Evolutionary conservation across 2,888 invertebrate species (phyloP).

Genomic region (Cylloceria caligata): DNA sequence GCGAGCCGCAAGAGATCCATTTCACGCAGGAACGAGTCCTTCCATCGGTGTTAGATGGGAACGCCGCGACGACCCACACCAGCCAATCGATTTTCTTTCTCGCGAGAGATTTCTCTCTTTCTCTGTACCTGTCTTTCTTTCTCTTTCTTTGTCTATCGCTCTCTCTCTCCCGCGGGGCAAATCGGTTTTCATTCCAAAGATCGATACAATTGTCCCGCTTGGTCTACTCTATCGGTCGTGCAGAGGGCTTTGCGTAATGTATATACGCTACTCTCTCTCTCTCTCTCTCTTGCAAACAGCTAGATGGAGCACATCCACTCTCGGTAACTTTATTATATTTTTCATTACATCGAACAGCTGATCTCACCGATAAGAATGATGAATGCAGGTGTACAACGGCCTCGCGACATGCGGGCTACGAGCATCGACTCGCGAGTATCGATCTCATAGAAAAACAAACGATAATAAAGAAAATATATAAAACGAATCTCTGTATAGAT

Average conservation of each 20-base stretch:
- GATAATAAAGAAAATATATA: constrained; percentile 36
- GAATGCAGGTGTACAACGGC: constrained; percentile 27
- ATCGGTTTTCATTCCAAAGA: constrained; percentile 50
- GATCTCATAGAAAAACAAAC: constrained; percentile 45
- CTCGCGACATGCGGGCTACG: neutral
- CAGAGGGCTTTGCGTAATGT: constrained; percentile 40
- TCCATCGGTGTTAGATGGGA: constrained; percentile 72
- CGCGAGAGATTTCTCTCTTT: constrained; percentile 31
- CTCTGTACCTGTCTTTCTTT: constrained; percentile 12
- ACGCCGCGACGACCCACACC: constrained; percentile 54
- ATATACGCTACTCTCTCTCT: neutral
- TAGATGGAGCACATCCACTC: neutral
- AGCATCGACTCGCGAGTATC: constrained; percentile 49
- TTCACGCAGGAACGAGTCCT: constrained; percentile 78
- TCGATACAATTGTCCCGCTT: constrained; percentile 60
- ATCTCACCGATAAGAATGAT: constrained; percentile 60
- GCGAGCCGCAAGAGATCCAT: constrained; percentile 73
- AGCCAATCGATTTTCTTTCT: constrained; percentile 76
- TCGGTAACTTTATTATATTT: constrained; percentile 49
- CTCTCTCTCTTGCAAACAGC: constrained; percentile 16
- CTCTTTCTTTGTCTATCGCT: constrained; percentile 8
- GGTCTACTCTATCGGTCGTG: constrained; percentile 36
- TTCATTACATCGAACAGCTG: constrained; percentile 61
- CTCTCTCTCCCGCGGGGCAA: constrained; percentile 31
- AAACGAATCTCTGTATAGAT: constrained; percentile 3